These are phyloP conservation scores for Sebastes fasciatus DNA, from an alignment of 2,113 vertebrate genomes.

Conservation along the genomic window DNA sequence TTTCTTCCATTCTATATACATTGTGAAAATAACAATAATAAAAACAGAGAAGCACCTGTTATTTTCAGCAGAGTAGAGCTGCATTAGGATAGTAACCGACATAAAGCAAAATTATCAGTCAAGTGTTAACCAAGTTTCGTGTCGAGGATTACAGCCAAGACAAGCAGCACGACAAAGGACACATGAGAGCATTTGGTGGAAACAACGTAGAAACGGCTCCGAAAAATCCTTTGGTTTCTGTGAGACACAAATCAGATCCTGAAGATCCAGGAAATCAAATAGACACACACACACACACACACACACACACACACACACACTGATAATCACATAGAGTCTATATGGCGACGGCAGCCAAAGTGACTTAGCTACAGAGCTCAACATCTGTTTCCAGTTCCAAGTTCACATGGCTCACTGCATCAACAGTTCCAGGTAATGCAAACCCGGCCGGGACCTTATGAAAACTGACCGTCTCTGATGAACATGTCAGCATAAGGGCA, in stretches of 20 bases:
- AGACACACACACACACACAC: conserved; percentile 7
- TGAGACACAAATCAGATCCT: conserved; percentile 56
- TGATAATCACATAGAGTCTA: conserved; percentile 56
- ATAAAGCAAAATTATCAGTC: conserved; percentile 62
- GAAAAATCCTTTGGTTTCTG: conserved; percentile 72
- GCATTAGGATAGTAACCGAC: conserved; percentile 53
- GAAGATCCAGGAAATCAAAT: conserved; percentile 59
- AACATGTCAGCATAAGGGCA: conserved; percentile 57
- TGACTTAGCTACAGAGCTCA: conserved; percentile 68
- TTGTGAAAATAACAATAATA: conserved; percentile 45
- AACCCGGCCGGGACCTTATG: conserved; percentile 72
- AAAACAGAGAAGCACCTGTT: conserved; percentile 69
- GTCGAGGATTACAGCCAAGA: conserved; percentile 70
- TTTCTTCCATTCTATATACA: conserved; percentile 41
- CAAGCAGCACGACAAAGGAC: conserved; percentile 75
- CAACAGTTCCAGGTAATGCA: conserved; percentile 81
- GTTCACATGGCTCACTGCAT: conserved; percentile 78
- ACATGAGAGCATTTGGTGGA: conserved; percentile 60
- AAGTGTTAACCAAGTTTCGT: conserved; percentile 75
- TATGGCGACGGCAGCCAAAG: conserved; percentile 41
- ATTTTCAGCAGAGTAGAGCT: conserved; percentile 54
- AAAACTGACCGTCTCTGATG: conserved; percentile 70
- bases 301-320: conserved; percentile 8
- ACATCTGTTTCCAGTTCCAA: conserved; percentile 79
- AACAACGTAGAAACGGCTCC: conserved; percentile 44